Evolutionary conservation across 2,888 invertebrate species (phyloP).

Genomic region (Sarcophaga carnaria): DNA sequence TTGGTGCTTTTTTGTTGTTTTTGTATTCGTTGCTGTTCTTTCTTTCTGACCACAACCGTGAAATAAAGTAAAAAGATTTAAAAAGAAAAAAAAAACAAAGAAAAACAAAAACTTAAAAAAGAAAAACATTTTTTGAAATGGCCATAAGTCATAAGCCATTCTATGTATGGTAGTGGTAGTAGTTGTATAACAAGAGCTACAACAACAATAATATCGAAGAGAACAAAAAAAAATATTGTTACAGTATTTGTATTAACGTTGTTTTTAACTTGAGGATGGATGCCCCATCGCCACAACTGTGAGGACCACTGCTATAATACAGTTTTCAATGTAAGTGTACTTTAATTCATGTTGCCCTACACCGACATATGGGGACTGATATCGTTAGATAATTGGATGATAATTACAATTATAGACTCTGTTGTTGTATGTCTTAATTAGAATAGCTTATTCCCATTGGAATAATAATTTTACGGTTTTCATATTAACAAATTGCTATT

Average conservation of each 20-base stretch:
- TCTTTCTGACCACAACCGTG: slow-evolving; percentile 66
- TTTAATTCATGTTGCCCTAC: slow-evolving; percentile 43
- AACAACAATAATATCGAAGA: background rate
- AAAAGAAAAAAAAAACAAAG: slow-evolving; percentile 35
- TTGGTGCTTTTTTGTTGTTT: slow-evolving; percentile 1
- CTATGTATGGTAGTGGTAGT: slow-evolving; percentile 13
- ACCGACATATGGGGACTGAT: too few species aligned
- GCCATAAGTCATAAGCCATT: slow-evolving; percentile 66
- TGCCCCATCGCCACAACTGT: slow-evolving; percentile 50
- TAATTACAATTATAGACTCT: too few species aligned
- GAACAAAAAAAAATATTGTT: background rate
- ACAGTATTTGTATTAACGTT: slow-evolving; percentile 29
- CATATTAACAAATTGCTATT: too few species aligned
- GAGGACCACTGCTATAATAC: background rate
- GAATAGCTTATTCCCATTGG: too few species aligned
- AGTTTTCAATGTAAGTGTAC: background rate
- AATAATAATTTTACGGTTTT: too few species aligned
- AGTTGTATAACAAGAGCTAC: slow-evolving; percentile 29
- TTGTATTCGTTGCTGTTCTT: slow-evolving; percentile 40
- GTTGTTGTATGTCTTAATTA: too few species aligned
- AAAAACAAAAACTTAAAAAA: slow-evolving; percentile 46
- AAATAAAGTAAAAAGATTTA: slow-evolving; percentile 42
- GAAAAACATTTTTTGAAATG: slow-evolving; percentile 61
- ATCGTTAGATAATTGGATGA: too few species aligned
- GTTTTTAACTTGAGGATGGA: slow-evolving; percentile 35